Conservation (phyloP, 1,140 invertebrate species). For the Andrena cerasifolii region DNA sequence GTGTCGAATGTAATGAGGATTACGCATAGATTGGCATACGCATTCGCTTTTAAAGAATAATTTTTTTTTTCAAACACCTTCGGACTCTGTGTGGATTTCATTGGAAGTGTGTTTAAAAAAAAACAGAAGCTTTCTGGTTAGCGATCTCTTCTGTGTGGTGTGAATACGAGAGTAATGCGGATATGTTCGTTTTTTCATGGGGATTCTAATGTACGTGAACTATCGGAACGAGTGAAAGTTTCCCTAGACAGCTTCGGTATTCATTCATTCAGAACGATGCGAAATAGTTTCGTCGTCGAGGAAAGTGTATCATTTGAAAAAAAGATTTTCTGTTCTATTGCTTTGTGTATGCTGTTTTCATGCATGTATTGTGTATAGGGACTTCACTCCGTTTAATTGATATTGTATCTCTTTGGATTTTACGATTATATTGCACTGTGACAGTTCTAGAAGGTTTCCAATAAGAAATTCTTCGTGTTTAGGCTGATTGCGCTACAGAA, state of each 20-base stretch:
- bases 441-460: not conserved
- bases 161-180: not conserved
- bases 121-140: not conserved
- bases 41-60: slow-evolving; percentile 24
- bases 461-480: not conserved
- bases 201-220: not conserved
- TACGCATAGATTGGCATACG: slow-evolving; percentile 30
- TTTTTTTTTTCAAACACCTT: slow-evolving; percentile 3
- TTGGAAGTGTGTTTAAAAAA: not conserved
- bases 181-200: not conserved
- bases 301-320: not conserved
- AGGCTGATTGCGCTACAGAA: not conserved
- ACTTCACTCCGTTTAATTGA: not conserved
- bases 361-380: slow-evolving; percentile 29
- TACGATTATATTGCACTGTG: not conserved
- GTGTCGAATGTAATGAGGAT: slow-evolving; percentile 44
- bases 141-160: not conserved
- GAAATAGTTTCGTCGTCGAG: slow-evolving; percentile 8
- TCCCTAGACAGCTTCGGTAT: not conserved
- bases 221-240: not conserved
- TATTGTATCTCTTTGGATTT: not conserved
- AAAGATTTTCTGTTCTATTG: not conserved
- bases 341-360: slow-evolving; percentile 2
- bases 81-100: not conserved
- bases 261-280: not conserved